phyloP scores from a whole-genome alignment of 2,888 invertebrate genomes.

The Mimachlamys varia region DNA sequence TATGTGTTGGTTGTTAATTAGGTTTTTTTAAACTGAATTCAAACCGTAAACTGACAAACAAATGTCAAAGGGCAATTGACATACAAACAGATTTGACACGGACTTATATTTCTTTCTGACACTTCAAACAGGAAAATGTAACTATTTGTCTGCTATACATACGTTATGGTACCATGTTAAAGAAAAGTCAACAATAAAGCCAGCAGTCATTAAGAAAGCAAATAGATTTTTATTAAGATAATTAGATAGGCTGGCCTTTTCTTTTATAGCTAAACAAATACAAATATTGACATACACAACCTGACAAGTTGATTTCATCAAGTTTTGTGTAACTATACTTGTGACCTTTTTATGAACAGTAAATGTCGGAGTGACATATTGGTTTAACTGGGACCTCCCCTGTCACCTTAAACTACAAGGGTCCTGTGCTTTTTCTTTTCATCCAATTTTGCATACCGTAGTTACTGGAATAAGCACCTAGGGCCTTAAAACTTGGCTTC shows the following conservation, averaged over 20 bases:
- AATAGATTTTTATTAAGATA: neutral
- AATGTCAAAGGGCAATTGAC: neutral
- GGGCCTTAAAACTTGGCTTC: too few relatives aligned
- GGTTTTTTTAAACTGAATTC: neutral
- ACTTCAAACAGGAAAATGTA: neutral
- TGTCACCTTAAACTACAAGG: neutral
- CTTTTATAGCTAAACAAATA: neutral
- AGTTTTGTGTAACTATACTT: neutral
- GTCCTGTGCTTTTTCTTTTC: neutral
- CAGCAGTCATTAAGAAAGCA: neutral
- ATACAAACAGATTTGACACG: neutral
- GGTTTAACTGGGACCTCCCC: neutral
- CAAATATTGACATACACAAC: neutral
- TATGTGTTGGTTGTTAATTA: neutral
- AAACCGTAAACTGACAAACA: neutral
- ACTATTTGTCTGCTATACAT: neutral
- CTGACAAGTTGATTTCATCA: neutral
- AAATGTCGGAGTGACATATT: neutral
- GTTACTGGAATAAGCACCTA: too few relatives aligned
- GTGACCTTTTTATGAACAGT: neutral
- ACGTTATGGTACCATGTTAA: neutral
- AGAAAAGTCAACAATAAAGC: neutral
- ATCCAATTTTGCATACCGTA: neutral
- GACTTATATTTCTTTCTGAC: neutral
- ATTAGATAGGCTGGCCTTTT: neutral